These are phyloP conservation scores for Pheosia gnoma DNA, from an alignment of 2,888 invertebrate species.

Conservation along the genomic window DNA sequence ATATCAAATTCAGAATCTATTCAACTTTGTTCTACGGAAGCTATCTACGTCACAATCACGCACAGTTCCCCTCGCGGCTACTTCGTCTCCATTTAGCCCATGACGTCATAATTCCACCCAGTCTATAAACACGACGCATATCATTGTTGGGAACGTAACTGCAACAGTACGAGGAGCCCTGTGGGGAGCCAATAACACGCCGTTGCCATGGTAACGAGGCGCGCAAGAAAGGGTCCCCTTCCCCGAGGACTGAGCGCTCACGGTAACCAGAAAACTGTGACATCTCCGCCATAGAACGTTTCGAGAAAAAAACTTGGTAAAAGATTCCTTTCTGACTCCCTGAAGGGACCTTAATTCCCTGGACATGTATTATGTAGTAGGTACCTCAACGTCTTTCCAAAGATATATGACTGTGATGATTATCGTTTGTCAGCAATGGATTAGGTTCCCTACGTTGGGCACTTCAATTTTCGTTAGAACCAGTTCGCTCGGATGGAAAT, in stretches of 20 bases:
- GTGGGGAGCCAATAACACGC: constrained; percentile 78
- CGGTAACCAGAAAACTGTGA: constrained; percentile 67
- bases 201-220: constrained; percentile 71
- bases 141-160: constrained; percentile 43
- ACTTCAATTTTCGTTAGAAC: constrained; percentile 28
- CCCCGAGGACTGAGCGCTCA: constrained; percentile 61
- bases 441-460: constrained; percentile 31
- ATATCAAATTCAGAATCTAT: neutral
- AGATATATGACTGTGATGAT: constrained; percentile 42
- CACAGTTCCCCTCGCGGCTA: constrained; percentile 20
- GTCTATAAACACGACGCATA: constrained; percentile 44
- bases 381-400: constrained; percentile 42
- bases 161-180: constrained; percentile 52
- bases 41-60: constrained; percentile 18
- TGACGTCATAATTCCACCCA: constrained; percentile 48
- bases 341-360: constrained; percentile 41
- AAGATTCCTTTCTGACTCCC: constrained; percentile 20
- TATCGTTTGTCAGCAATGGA: constrained; percentile 46
- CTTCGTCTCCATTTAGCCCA: constrained; percentile 26
- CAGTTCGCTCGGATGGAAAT: constrained; percentile 22
- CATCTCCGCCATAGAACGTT: constrained; percentile 51
- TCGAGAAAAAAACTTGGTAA: constrained; percentile 32
- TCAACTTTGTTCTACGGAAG: constrained; percentile 19
- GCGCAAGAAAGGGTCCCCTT: constrained; percentile 64
- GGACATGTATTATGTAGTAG: constrained; percentile 53